Evolutionary conservation across 2,113 vertebrate species (phyloP).

Genomic region (Myxocyprinus asiaticus): DNA sequence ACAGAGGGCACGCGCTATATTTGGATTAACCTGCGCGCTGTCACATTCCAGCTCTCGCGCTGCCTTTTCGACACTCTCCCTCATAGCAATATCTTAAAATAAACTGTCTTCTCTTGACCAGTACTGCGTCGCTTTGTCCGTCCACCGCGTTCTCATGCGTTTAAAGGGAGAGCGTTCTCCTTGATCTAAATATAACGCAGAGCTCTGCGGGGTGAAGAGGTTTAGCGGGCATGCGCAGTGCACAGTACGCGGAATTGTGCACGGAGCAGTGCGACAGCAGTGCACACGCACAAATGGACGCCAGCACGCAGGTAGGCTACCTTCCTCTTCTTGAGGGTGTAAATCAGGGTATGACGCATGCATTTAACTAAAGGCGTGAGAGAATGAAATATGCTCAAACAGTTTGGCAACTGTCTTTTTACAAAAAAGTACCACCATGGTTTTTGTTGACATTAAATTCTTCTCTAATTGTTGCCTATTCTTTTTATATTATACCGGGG

Average conservation of each 20-base stretch:
- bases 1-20: constrained; percentile 42
- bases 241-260: background rate
- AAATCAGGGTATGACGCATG: background rate
- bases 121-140: background rate
- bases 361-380: background rate
- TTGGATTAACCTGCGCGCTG: constrained; percentile 10
- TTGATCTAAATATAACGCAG: constrained; percentile 65
- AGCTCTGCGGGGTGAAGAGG: constrained; percentile 20
- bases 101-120: background rate
- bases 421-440: background rate
- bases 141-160: background rate
- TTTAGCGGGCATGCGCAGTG: constrained; percentile 21
- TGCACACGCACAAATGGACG: constrained; percentile 12
- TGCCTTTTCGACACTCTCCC: constrained; percentile 22
- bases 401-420: background rate
- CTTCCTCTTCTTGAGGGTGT: background rate
- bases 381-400: background rate
- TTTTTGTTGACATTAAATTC: too few species aligned
- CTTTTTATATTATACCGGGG: too few species aligned
- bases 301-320: constrained; percentile 13
- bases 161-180: background rate
- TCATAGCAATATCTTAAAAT: constrained; percentile 2
- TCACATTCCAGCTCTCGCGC: background rate
- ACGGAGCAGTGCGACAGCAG: background rate
- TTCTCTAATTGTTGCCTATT: too few species aligned